phyloP scores from a whole-genome alignment of 2,797 vertebrate genomes.

The Girardinus metallicus region DNA sequence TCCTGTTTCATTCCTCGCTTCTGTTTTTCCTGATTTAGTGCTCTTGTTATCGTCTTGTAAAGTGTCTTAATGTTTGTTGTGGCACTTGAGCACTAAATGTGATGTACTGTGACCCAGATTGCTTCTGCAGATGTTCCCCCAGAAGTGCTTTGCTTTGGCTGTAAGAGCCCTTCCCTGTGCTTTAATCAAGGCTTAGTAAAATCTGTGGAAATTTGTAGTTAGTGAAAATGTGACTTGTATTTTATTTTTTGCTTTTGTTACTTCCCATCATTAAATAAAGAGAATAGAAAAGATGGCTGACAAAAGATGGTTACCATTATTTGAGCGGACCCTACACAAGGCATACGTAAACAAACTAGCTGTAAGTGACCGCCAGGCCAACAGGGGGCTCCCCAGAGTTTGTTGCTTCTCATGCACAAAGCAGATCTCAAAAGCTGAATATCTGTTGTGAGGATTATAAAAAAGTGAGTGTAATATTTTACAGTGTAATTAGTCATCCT shows the following conservation, averaged over 20 bases:
- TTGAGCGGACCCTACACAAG: not conserved
- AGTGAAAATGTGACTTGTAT: conserved; percentile 1
- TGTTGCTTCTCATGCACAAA: not conserved
- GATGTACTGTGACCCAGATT: conserved; percentile 27
- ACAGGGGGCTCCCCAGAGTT: not conserved
- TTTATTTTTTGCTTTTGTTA: not conserved
- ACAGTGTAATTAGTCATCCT: not conserved
- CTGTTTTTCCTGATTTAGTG: not conserved
- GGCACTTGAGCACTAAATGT: conserved; percentile 32
- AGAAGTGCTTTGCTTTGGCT: not conserved
- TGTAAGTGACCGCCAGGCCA: not conserved
- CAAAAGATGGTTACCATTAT: not conserved
- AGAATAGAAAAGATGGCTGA: not conserved
- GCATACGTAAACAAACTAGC: not conserved
- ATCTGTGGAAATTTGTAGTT: conserved; percentile 12
- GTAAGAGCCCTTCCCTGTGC: not conserved
- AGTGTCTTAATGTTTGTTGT: conserved; percentile 9
- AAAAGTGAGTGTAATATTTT: not conserved
- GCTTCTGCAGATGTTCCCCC: not conserved
- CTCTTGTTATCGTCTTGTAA: not conserved
- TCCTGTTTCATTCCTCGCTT: not conserved
- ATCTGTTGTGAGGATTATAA: not conserved
- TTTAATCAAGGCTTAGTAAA: conserved; percentile 10
- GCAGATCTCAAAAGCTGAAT: not conserved
- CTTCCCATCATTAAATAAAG: not conserved